Percentiles rank a stretch among this genome's conserved stretches.
phyloP scores from a whole-genome alignment of 2,113 vertebrate species.

The Ramphastos sulfuratus region DNA sequence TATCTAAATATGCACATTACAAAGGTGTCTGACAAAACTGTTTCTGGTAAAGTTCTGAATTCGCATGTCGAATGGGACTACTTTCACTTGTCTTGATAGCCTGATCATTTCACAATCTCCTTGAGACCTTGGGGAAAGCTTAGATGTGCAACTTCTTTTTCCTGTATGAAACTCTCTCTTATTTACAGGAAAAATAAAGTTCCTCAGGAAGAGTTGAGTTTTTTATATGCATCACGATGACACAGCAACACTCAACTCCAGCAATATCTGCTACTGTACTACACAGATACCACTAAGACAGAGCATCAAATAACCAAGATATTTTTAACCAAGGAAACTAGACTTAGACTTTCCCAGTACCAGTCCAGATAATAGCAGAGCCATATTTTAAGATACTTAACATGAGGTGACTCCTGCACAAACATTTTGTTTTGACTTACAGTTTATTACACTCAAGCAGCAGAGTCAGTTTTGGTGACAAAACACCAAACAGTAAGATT shows the following conservation, averaged over 20 bases:
- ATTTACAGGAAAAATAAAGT: neutral
- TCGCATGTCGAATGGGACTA: neutral
- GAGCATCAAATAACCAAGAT: neutral
- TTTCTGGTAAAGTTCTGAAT: neutral
- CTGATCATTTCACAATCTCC: neutral
- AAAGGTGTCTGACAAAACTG: neutral
- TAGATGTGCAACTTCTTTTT: neutral
- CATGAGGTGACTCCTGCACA: neutral
- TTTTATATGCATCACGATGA: neutral
- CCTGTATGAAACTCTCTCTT: neutral
- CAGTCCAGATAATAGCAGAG: neutral
- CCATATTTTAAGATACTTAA: neutral
- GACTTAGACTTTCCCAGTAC: neutral
- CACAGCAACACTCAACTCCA: neutral
- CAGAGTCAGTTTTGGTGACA: neutral
- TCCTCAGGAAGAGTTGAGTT: neutral
- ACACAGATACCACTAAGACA: neutral
- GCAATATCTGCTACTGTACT: neutral
- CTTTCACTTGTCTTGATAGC: neutral
- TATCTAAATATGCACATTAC: neutral
- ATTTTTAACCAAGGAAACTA: neutral
- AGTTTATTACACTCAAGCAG: conserved; percentile 7
- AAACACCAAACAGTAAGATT: neutral
- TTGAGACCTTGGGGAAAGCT: neutral
- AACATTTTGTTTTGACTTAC: conserved; percentile 13